phyloP scores from a whole-genome alignment of 2,797 vertebrate species.

The Aeoliscus strigatus region DNA sequence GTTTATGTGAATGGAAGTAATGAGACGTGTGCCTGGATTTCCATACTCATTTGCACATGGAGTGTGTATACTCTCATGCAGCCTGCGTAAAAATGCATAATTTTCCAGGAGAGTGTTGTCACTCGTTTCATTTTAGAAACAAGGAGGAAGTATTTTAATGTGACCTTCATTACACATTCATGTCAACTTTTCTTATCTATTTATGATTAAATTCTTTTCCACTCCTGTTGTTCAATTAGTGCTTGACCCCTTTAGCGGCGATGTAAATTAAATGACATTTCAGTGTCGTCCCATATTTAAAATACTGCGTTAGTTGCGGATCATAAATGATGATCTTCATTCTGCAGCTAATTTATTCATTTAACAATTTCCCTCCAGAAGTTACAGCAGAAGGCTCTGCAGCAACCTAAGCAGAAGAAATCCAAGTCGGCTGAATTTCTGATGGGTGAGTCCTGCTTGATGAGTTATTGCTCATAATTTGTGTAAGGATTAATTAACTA shows the following conservation, averaged over 20 bases:
- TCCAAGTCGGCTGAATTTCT: conserved; percentile 99
- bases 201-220: conserved; percentile 86
- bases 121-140: conserved; percentile 77
- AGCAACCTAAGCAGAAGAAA: conserved; percentile 99
- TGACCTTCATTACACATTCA: conserved; percentile 99
- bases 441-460: conserved; percentile 99
- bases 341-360: conserved; percentile 99
- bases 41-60: conserved; percentile 56
- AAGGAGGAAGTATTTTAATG: conserved; percentile 88
- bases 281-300: conserved; percentile 99
- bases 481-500: conserved; percentile 99
- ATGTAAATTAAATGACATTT: conserved; percentile 99
- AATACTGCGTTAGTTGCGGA: conserved; percentile 99
- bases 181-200: conserved; percentile 96
- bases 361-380: conserved; percentile 99
- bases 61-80: conserved; percentile 32
- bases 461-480: conserved; percentile 99
- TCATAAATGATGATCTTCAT: conserved; percentile 99
- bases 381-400: conserved; percentile 99
- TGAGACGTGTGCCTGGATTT: conserved; percentile 54
- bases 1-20: conserved; percentile 44
- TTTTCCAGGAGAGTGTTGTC: conserved; percentile 65
- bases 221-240: conserved; percentile 99
- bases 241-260: conserved; percentile 99
- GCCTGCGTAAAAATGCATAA: conserved; percentile 44